Conservation (phyloP, 2,113 vertebrate genomes). For the zebrafish (Danio rerio) region DNA sequence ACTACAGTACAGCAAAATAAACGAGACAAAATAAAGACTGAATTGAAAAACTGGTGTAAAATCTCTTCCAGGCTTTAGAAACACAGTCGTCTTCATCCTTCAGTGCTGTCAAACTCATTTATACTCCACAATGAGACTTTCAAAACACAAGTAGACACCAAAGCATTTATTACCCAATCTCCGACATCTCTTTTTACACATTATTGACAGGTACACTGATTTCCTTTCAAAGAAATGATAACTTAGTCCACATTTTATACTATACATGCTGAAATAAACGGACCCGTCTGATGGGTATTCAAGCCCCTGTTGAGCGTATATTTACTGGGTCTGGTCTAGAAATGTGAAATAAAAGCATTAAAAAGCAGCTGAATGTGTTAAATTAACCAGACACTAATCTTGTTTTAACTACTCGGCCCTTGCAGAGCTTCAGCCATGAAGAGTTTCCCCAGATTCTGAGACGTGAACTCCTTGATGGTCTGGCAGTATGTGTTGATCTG, state of each 20-base stretch:
- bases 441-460: slow-evolving; percentile 96
- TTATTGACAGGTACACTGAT: background rate
- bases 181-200: slow-evolving; percentile 25
- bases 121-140: background rate
- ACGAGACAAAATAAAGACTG: too few relatives aligned
- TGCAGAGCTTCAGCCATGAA: slow-evolving; percentile 98
- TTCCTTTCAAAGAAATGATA: background rate
- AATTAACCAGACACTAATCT: background rate
- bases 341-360: background rate
- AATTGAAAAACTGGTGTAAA: background rate
- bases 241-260: background rate
- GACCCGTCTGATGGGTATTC: background rate
- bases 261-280: slow-evolving; percentile 24
- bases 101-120: background rate
- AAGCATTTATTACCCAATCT: slow-evolving; percentile 43
- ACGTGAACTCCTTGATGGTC: slow-evolving; percentile 97
- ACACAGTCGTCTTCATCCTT: background rate
- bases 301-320: background rate
- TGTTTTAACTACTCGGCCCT: slow-evolving; percentile 82
- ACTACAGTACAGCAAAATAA: too few relatives aligned
- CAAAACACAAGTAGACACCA: slow-evolving; percentile 1
- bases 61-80: background rate
- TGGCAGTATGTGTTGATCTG: slow-evolving; percentile 98
- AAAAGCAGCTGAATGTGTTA: background rate
- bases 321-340: background rate